Evolutionary conservation across 2,797 vertebrate genomes (phyloP), one percentile per base, ranked within the genome.

Genomic region (Rousettus madagascariensis): DNA sequence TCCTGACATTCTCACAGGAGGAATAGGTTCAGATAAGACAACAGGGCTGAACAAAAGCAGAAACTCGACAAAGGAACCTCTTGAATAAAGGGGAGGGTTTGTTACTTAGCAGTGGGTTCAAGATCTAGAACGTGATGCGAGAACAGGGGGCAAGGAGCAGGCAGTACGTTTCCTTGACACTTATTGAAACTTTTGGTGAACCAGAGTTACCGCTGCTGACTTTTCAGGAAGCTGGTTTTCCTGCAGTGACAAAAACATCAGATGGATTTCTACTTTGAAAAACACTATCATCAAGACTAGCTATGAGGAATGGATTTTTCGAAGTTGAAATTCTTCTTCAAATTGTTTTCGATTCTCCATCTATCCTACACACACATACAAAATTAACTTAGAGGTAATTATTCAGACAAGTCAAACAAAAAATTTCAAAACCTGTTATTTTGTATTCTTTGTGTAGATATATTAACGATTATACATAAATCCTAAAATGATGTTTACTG

Each of bases 221-320:
- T 59, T 66, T 83, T n/a, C 11, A 17, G 78, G 69, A 33, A 77
- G 8, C 8, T 17, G n/a, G 19, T 4, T 72, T 92, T 33, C 51
- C 53, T 86, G 55, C 46, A 63, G 55, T 46, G 46, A 80, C 28
- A 59, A 38, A 89, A 89, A 53, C 11, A 53, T 71, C 57, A 89
- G 53, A 41, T 17, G 28, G 49, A 77, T 79, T 72, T 84, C 77
- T 86, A 7, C 78, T 87, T 91, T 82, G 71, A 86, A 90, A 91
- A 65, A 93, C 69, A 51, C 10, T 83, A 59, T 78, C 36, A 22
- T 46, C 82, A 79, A 41, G 68, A 71, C 8, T 30, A 88, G 17
- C 41, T 13, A 68, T 53, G 19, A 93, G 36, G 36, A 86, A 89
- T 30, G 7, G 36, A 51, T 65, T 41, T 86, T 93, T 41, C 11